Conservation (phyloP, 2,888 invertebrate species). For the Napeogenes inachia region DNA sequence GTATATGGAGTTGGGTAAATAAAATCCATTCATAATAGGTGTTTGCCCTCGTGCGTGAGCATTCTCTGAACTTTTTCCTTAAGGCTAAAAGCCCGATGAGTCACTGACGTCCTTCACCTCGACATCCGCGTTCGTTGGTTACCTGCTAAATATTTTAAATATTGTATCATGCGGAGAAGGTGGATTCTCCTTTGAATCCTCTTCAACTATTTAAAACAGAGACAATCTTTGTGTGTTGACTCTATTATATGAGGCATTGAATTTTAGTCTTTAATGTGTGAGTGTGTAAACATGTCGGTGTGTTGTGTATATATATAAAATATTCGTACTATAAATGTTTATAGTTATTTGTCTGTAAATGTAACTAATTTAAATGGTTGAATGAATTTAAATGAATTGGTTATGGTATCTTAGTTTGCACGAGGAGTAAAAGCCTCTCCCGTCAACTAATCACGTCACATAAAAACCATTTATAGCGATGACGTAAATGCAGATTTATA, state of each 20-base stretch:
- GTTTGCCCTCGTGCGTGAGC: constrained; percentile 26
- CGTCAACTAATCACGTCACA: constrained; percentile 26
- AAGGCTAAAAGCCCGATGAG: constrained; percentile 52
- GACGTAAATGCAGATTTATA: constrained; percentile 37
- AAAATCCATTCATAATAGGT: constrained; percentile 7
- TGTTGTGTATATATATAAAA: too few relatives aligned
- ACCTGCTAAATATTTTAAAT: constrained; percentile 5
- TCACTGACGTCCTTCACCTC: constrained; percentile 71
- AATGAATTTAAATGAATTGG: too few relatives aligned
- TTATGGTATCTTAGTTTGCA: neutral
- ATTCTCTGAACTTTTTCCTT: constrained; percentile 48
- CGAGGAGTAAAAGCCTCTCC: constrained; percentile 35
- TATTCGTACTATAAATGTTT: too few relatives aligned
- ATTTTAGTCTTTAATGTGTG: too few relatives aligned
- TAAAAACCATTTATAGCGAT: constrained; percentile 48
- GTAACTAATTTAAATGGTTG: too few relatives aligned
- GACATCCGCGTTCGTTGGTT: constrained; percentile 63
- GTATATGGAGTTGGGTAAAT: constrained; percentile 4
- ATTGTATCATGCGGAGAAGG: neutral
- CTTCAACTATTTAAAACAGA: too few relatives aligned
- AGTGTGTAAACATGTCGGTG: too few relatives aligned
- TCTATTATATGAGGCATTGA: too few relatives aligned
- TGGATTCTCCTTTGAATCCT: constrained; percentile 6
- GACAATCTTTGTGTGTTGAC: too few relatives aligned
- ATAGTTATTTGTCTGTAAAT: too few relatives aligned